Evolutionary conservation across 1,140 invertebrate genomes (phyloP), one percentile per base, ranked within the genome.

Genomic region (Pseudoatta argentina): DNA sequence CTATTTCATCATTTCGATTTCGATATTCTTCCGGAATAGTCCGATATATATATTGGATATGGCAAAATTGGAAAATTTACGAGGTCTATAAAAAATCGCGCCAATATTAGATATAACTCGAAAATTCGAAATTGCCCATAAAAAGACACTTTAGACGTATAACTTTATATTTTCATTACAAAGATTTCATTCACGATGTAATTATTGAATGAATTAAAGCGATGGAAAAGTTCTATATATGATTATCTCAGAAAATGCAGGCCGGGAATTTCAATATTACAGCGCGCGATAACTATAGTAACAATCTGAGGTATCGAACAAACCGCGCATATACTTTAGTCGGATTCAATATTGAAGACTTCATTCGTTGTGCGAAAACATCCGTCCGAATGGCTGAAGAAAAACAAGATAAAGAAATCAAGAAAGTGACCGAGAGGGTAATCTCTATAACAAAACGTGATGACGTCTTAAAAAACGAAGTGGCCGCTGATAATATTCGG

Each of bases 401-500:
- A n/a, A 67, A 55, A 51, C 66, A 88, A 30, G 82, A 77, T 48
- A 90, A 86, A 12, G 48, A 71, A 6, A 86, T 88, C 53, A 76
- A 30, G 53, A 89, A 64, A 21, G 89, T 83, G 66, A 21, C n/a
- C 8, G 88, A 87, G 16, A 77, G 61, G 69, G 66, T 27, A 18
- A 21, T 48, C 27, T n/a, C 21, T 48, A 44, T 44, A 44, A 39
- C 30, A 14, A 91, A 78, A 66, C 81, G 73, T 16, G 30, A 12
- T 48, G 34, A 78, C 21, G 61, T 16, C 63, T 27, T 51, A 0
- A 89, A 64, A 57, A 85, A 87, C 64, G 71, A 83, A 55, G 88
- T 92, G n/a, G 76, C 14, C 7, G 66, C 64, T 21, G 92, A 93
- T 61, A 92, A 86, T 69, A 93, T 91, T 64, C 83, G 92, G 92